Conservation (phyloP, 2,888 invertebrate species). For the Apotomis turbidana region DNA sequence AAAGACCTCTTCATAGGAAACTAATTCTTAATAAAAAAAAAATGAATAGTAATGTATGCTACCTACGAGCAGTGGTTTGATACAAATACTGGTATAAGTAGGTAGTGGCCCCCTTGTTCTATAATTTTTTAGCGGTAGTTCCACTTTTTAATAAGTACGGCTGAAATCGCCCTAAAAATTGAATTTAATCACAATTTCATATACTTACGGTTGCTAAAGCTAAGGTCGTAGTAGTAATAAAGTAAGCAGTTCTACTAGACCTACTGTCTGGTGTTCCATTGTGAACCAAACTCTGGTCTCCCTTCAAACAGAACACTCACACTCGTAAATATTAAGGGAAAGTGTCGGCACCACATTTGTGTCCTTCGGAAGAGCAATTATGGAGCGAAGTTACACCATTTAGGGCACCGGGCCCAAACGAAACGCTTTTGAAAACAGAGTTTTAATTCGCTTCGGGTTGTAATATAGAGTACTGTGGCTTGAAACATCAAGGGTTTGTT, state of each 20-base stretch:
- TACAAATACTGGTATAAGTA: too few species aligned
- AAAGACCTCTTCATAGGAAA: too few species aligned
- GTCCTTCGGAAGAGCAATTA: slow-evolving; percentile 65
- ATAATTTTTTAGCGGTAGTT: too few species aligned
- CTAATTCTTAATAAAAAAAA: too few species aligned
- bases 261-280: slow-evolving; percentile 17
- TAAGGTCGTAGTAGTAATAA: too few species aligned
- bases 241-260: neutral
- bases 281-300: slow-evolving; percentile 19
- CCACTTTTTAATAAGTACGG: too few species aligned
- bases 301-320: slow-evolving; percentile 35
- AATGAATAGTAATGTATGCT: too few species aligned
- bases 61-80: too few species aligned
- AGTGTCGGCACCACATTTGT: slow-evolving; percentile 58
- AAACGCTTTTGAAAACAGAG: slow-evolving; percentile 50
- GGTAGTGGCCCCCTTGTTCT: too few species aligned
- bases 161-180: too few species aligned
- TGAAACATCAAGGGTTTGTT: slow-evolving; percentile 19
- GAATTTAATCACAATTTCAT: too few species aligned
- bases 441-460: slow-evolving; percentile 33
- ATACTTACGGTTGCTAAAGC: too few species aligned
- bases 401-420: slow-evolving; percentile 56
- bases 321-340: slow-evolving; percentile 62
- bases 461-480: slow-evolving; percentile 30
- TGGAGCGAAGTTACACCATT: slow-evolving; percentile 64